A percentile compares a stretch with the other conserved stretches of the same genome.
Conservation (phyloP, 1,140 invertebrate genomes). For the Chironomus striatipennis region DNA sequence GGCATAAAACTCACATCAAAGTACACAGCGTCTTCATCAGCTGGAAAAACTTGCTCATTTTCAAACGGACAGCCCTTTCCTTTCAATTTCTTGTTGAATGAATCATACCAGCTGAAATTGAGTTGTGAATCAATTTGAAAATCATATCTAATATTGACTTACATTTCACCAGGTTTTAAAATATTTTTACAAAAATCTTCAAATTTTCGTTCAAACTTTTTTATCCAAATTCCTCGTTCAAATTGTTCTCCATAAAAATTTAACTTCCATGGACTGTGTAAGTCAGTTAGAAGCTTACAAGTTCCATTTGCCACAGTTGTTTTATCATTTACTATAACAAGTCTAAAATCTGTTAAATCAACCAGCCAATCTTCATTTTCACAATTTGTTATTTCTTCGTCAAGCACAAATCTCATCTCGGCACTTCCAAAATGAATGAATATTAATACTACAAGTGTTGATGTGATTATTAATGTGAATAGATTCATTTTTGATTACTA, state of each 20-base stretch:
- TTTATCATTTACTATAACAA: background rate
- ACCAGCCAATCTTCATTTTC: background rate
- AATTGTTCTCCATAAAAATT: background rate
- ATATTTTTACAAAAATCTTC: background rate
- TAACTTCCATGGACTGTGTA: background rate
- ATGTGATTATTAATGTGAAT: too few species aligned
- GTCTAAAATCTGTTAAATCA: background rate
- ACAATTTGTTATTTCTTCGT: background rate
- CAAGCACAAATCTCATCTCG: background rate
- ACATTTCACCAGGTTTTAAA: background rate
- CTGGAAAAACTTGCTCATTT: background rate
- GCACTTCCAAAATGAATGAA: background rate
- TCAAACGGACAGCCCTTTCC: background rate
- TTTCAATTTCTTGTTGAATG: background rate
- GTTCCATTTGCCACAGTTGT: background rate
- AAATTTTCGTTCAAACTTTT: background rate
- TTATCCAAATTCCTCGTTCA: background rate
- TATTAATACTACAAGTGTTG: too few species aligned
- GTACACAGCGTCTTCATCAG: background rate
- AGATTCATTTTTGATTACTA: too few species aligned
- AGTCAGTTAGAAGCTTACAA: background rate
- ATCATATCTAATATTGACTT: background rate
- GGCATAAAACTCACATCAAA: background rate
- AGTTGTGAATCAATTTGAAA: background rate
- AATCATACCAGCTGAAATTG: background rate